Evolutionary conservation across 2,888 invertebrate species (phyloP), one percentile per base, ranked within the genome.

Genomic region (Cryptocheilus praepositus): DNA sequence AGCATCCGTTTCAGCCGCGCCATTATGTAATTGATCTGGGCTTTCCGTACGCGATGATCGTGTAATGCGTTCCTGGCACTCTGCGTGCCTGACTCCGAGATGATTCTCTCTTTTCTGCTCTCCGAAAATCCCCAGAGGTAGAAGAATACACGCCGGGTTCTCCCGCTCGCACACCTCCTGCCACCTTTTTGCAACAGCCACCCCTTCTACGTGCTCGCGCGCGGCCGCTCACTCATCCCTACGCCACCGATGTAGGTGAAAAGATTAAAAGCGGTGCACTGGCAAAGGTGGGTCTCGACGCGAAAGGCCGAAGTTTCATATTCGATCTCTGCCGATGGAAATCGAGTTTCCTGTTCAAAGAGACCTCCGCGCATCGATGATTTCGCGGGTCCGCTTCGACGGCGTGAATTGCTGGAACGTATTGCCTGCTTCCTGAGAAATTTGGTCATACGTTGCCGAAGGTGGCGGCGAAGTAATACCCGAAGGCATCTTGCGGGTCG

Each of bases 21-120:
- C 83, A 85, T 85, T 83, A 85, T 85, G 84, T 85, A 85, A 85
- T 85, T 85, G 85, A 85, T 85, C 84, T 79, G 82, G 77, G 81
- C 79, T 83, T 81, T 80, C 78, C 80, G 77, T 78, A 77, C 74
- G 76, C 80, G 78, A 81, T 81, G 73, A 82, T 81, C 78, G 81
- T 76, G 75, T 79, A 81, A 80, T 80, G 80, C 76, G 75, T 75
- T 76, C 64, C 65, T 58, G 73, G 13, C 11, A 36, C 36, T 36
- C 13, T 2, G 8, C 36, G 13, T 36, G 36, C 36, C 36, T 36
- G 11, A 36, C 36, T 36, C 36, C 58, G 62, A 57, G 53, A 70
- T 54, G 36, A 36, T 36, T 7, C 36, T 11, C 36, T 66, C 54
- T 61, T 61, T 36, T 51, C 46, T 51, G 13, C 44, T 36, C n/a